These are phyloP conservation scores for Nicator chloris DNA, from an alignment of 2,113 vertebrate genomes.

Conservation along the genomic window DNA sequence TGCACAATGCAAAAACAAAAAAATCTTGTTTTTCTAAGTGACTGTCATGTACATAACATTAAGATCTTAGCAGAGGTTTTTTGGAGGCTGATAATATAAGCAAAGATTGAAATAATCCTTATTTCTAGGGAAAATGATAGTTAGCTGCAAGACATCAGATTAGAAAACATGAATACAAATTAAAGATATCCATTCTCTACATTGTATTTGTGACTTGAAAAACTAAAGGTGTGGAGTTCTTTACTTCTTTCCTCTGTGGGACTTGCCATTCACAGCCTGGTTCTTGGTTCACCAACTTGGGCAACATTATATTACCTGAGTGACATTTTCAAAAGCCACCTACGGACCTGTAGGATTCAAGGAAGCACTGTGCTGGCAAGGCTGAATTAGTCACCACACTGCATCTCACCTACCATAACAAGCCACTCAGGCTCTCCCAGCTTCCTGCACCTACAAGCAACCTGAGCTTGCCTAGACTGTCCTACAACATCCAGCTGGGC, in stretches of 20 bases:
- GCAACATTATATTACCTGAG: background rate
- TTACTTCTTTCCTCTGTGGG: background rate
- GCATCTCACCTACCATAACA: background rate
- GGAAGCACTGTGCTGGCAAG: background rate
- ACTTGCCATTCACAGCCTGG: background rate
- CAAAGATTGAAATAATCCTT: background rate
- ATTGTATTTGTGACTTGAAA: background rate
- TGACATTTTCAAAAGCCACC: background rate
- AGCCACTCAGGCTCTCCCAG: background rate
- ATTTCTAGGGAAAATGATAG: background rate
- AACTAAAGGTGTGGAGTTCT: background rate
- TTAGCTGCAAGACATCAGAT: background rate
- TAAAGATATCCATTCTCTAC: background rate
- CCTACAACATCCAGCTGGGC: background rate
- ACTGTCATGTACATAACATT: background rate
- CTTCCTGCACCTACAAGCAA: background rate
- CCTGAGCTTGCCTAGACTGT: background rate
- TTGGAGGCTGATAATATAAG: background rate
- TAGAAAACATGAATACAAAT: background rate
- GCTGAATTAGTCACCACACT: background rate
- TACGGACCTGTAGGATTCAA: background rate
- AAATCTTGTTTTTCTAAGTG: background rate
- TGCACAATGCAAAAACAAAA: background rate
- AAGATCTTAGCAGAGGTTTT: background rate
- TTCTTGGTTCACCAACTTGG: background rate